Evolutionary conservation across 1,140 invertebrate genomes (phyloP), one percentile per base, ranked within the genome.

Genomic region (Lethrus apterus): DNA sequence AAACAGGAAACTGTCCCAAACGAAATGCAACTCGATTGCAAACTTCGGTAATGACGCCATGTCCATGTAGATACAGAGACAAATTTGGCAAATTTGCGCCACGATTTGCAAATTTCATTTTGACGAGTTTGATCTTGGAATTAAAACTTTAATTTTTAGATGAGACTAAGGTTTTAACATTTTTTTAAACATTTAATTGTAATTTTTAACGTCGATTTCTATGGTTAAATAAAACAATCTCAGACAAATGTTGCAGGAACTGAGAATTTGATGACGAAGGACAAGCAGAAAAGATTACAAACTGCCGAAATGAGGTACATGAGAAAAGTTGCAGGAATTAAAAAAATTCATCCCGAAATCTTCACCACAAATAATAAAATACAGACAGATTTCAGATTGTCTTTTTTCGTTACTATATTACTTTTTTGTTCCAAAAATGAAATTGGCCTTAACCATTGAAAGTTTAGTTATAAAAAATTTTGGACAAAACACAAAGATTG

Each of bases 1-100:
- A 21, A 21, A 19, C 29, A 35, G 19, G 5, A 35, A 35, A 36
- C 31, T 31, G 3, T 29, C 32, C 44, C 15, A 18, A 46, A 31
- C 44, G 20, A n/a, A n/a, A n/a, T n/a, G n/a, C n/a, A n/a, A n/a
- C n/a, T n/a, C 44, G 19, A 35, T 13, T 35, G 17, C 7, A 7
- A 29, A n/a, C 7, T 8, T 7, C 24, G 24, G 7, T 8, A 8
- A 7, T 29, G n/a, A 7, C 24, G 24, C n/a, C 7, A 29, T 7
- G 24, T 29, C 24, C 24, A n/a, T 29, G n/a, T 29, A 29, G 7
- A 29, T n/a, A 8, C n/a, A 8, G n/a, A 7, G 24, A 29, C 7
- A 7, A 29, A n/a, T 29, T 29, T 29, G 7, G 4, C 4, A 26
- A 26, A 26, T 26, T 5, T 5, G 4, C 10, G 4, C 4, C 24